Base-by-base conservation (phyloP, 1,140 invertebrate species). In the Polyergus mexicanus region DNA sequence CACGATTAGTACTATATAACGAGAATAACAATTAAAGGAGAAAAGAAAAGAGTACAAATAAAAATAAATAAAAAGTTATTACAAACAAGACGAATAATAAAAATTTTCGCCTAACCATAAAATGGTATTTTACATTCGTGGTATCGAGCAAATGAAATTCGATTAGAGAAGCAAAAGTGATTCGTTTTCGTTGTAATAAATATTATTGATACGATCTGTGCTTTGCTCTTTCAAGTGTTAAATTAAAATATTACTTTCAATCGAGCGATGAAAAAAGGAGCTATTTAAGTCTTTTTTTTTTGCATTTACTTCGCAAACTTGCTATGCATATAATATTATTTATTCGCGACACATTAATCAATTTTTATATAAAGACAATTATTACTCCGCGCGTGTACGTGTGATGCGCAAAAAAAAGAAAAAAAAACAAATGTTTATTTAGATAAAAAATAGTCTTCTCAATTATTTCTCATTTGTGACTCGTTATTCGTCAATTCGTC, bases 161-260 rank as follows among this genome's bases (percentile, higher is more conserved):
- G n/a, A 78, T 28, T 41, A 51, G 2, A 3, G 44, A 3, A 47
- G 16, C 13, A 35, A 1, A 35, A 1, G 19, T 2, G 16, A n/a
- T 75, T 19, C 3, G 47, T n/a, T 35, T 35, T 8, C 8, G 2
- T n/a, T 8, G 25, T 44, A 77, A 77, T 65, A 32, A 47, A 10
- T 19, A 51, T 5, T 11, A 47, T 16, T 22, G 19, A 62, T 44
- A 19, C 58, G 7, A 65, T 0, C 22, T 51, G 13, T 7, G n/a
- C 22, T 13, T 54, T 35, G 2, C 38, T 28, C 38, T 28, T 1
- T 28, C 32, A 51, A n/a, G 5, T 2, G 7, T 69, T 19, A 22
- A 28, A n/a, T n/a, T n/a, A n/a, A 8, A 63, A 69, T 68, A 68
- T 47, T 47, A 71, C 13, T n/a, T 71, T 8, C 13, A 54, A 54